Base-by-base conservation (phyloP, 2,113 vertebrate genomes). In the Apaloderma vittatum region DNA sequence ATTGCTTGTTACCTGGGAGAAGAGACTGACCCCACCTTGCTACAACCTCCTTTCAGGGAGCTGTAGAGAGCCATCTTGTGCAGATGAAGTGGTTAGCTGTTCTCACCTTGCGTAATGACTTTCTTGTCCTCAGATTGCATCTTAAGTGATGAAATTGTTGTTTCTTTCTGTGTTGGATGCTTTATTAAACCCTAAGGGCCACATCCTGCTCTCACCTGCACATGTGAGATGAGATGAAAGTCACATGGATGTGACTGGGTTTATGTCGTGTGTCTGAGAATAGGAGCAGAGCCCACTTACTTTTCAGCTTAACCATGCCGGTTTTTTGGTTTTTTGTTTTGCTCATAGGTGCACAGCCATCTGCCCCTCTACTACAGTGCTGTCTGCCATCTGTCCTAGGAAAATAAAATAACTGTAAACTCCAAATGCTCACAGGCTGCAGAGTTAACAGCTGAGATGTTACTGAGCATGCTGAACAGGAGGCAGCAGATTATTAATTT, bases 361-460 rank as follows among this genome's bases (percentile, higher is more conserved):
- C 93, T 95, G 95, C 95, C 94, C 96, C 67, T 94, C 85, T 86
- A 70, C 94, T 90, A 72, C 74, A 82, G 94, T 61, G 62, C 92
- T 94, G 78, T 90, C 94, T 96, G 90, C 96, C 96, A 96, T 96
- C 96, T 97, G 96, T 92, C 96, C 94, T 80, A 2, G 1, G 75
- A 85, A 95, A 93, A 90, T 73, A 97, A 96, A 94, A 94, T 93
- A 90, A 79, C 93, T 90, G 85, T 96, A 90, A 93, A 86, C 82
- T 95, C 90, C 94, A 95, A 93, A 80, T 96, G 94, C 85, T 96
- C 71, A 21, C 59, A 92, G 89, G 86, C 82, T 93, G 85, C 75
- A 24, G 78, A 92, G 75, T 74, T 92, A 95, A 93, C 92, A 94
- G 82, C 96, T 94, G 96, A 95, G 88, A 93, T 86, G 82, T 52